Percentiles rank a stretch among this genome's conserved stretches.
Conservation (phyloP, 2,888 invertebrate species). For the Cerceris ruficornis region DNA sequence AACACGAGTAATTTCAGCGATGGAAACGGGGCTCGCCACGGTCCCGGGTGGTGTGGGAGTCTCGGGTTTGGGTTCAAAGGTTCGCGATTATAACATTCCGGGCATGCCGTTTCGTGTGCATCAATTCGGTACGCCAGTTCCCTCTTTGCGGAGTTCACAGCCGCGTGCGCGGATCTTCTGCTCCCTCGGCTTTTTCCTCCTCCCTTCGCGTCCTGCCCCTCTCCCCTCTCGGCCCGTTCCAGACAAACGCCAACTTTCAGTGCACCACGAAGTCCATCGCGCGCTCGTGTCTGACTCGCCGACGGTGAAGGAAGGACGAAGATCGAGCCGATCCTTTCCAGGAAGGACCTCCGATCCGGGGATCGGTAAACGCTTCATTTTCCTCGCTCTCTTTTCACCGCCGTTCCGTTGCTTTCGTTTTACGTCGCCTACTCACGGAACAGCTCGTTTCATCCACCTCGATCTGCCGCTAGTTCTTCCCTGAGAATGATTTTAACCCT, state of each 20-base stretch:
- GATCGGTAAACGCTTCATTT: conserved; percentile 66
- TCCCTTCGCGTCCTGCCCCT: conserved; percentile 18
- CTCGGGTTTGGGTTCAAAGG: conserved; percentile 79
- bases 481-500: too few relatives aligned
- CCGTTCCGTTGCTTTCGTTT: conserved; percentile 22
- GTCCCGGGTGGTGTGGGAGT: conserved; percentile 78
- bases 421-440: neutral
- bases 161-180: conserved; percentile 59
- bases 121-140: conserved; percentile 81
- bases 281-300: conserved; percentile 18
- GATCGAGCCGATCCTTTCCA: conserved; percentile 62
- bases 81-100: conserved; percentile 81
- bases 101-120: conserved; percentile 81
- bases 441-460: conserved; percentile 42
- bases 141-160: conserved; percentile 75
- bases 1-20: conserved; percentile 75
- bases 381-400: conserved; percentile 59
- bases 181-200: conserved; percentile 31
- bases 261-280: conserved; percentile 25
- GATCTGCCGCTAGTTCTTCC: neutral
- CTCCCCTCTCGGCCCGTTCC: conserved; percentile 29
- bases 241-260: conserved; percentile 43
- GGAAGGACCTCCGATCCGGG: conserved; percentile 61
- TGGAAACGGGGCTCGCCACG: conserved; percentile 71
- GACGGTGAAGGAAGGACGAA: conserved; percentile 5